Percentiles rank a stretch among this genome's conserved stretches.
phyloP scores from a whole-genome alignment of 2,113 vertebrate genomes.

The Cyrtonyx montezumae region DNA sequence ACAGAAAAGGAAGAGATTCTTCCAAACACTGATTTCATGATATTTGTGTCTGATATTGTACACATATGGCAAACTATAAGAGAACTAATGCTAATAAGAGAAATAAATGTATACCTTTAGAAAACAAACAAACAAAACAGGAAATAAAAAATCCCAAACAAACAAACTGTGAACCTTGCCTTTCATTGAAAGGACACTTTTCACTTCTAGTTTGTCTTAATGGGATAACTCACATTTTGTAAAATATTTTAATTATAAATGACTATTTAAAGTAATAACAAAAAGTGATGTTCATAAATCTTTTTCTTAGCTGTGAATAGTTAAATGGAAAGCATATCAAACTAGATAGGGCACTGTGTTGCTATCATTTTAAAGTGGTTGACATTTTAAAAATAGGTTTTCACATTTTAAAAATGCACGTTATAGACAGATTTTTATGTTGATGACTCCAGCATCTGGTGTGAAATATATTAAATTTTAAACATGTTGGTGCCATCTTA shows the following conservation, averaged over 20 bases:
- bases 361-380: constrained; percentile 47
- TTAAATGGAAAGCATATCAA: constrained; percentile 12
- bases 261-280: not conserved
- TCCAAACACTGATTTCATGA: not conserved
- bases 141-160: too few species aligned
- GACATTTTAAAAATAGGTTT: constrained; percentile 71
- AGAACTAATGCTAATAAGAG: not conserved
- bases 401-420: constrained; percentile 72
- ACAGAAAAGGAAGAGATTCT: not conserved
- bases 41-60: not conserved
- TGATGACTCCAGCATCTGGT: constrained; percentile 75
- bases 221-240: not conserved
- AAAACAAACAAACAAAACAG: not conserved
- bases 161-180: not conserved
- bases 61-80: not conserved
- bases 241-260: not conserved
- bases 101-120: not conserved
- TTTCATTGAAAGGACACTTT: not conserved
- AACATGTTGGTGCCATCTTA: constrained; percentile 73
- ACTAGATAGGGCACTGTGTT: not conserved
- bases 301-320: not conserved
- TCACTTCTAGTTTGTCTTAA: not conserved
- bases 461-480: constrained; percentile 79
- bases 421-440: constrained; percentile 71
- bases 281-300: not conserved